phyloP scores from a whole-genome alignment of 2,797 vertebrate species.

The Anniella stebbinsi region DNA sequence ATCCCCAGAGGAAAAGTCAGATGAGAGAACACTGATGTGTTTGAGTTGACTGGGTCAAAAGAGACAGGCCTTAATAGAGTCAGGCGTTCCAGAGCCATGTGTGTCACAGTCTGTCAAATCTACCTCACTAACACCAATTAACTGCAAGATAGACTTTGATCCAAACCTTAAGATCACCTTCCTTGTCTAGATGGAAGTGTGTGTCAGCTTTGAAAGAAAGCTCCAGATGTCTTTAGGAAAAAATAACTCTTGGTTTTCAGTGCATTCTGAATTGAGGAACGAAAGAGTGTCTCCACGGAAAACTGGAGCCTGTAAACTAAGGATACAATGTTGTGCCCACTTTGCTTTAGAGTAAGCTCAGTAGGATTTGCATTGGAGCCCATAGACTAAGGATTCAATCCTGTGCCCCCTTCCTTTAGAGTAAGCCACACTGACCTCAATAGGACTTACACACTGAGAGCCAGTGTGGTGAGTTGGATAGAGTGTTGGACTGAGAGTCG shows the following conservation, averaged over 20 bases:
- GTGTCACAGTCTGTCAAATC: constrained; percentile 58
- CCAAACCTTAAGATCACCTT: constrained; percentile 62
- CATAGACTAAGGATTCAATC: too few relatives aligned
- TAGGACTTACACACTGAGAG: too few relatives aligned
- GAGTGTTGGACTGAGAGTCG: too few relatives aligned
- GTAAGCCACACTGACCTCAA: background rate
- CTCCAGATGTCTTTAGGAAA: constrained; percentile 58
- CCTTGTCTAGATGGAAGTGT: constrained; percentile 69
- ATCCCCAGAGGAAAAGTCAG: constrained; percentile 59
- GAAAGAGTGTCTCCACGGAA: constrained; percentile 65
- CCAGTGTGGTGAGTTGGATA: too few relatives aligned
- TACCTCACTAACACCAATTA: constrained; percentile 74
- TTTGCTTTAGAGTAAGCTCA: background rate
- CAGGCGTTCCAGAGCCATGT: constrained; percentile 58
- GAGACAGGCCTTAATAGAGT: constrained; percentile 60
- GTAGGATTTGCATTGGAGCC: background rate
- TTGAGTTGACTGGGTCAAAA: constrained; percentile 57
- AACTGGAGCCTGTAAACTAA: constrained; percentile 51
- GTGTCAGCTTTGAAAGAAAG: constrained; percentile 69
- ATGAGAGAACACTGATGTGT: constrained; percentile 64
- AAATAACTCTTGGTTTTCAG: constrained; percentile 57
- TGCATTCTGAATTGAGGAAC: constrained; percentile 65
- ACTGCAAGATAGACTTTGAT: constrained; percentile 52
- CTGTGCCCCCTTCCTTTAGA: background rate
- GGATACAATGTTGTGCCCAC: background rate